These are phyloP conservation scores for Ephialtes manifestator DNA, from an alignment of 2,888 invertebrate species.

Conservation along the genomic window DNA sequence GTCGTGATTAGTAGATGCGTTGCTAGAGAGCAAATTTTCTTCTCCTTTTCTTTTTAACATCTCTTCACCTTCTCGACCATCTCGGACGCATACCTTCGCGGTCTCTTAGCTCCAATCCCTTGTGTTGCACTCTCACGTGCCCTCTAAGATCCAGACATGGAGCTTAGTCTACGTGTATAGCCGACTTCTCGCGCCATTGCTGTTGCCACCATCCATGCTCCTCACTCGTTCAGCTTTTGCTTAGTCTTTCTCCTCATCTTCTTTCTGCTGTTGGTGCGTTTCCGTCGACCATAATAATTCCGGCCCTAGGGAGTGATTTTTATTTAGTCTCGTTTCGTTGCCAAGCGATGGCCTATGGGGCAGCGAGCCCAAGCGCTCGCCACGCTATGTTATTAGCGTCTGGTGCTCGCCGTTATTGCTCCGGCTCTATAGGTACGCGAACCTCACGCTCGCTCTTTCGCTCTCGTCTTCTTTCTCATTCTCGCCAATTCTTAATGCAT, in stretches of 20 bases:
- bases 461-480: slow-evolving; percentile 62
- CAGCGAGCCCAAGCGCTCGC: slow-evolving; percentile 77
- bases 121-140: slow-evolving; percentile 17
- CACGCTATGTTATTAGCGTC: slow-evolving; percentile 86
- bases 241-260: slow-evolving; percentile 61
- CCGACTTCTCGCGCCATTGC: slow-evolving; percentile 56
- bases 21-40: slow-evolving; percentile 36
- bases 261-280: slow-evolving; percentile 72
- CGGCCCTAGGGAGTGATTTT: slow-evolving; percentile 79
- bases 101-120: slow-evolving; percentile 27
- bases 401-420: slow-evolving; percentile 86
- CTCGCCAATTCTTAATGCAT: slow-evolving; percentile 64
- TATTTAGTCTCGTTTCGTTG: slow-evolving; percentile 85
- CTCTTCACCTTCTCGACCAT: slow-evolving; percentile 32
- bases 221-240: slow-evolving; percentile 19
- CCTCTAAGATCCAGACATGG: slow-evolving; percentile 37
- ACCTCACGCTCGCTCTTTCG: slow-evolving; percentile 70
- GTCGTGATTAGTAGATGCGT: slow-evolving; percentile 62
- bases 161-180: not conserved
- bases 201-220: slow-evolving; percentile 24
- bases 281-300: slow-evolving; percentile 86
- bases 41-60: slow-evolving; percentile 16
- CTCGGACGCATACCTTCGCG: slow-evolving; percentile 12
- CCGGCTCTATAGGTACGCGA: slow-evolving; percentile 78
- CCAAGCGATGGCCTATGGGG: slow-evolving; percentile 85